phyloP scores from a whole-genome alignment of 2,888 invertebrate genomes.

The Melolontha melolontha region DNA sequence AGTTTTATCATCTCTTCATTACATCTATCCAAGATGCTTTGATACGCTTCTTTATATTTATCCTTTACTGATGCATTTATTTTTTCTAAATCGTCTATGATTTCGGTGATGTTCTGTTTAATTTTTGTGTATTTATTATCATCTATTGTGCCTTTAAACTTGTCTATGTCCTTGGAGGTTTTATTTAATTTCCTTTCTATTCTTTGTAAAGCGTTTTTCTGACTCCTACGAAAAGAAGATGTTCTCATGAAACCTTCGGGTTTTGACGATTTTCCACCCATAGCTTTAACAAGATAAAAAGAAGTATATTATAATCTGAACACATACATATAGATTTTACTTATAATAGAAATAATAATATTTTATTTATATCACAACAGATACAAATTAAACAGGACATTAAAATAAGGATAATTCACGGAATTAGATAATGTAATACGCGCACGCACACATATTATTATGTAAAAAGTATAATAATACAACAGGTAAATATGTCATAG shows the following conservation, averaged over 20 bases:
- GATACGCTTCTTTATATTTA: constrained; percentile 41
- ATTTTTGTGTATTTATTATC: constrained; percentile 39
- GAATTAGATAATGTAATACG: too few species aligned
- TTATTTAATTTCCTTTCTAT: constrained; percentile 39
- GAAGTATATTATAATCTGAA: not conserved
- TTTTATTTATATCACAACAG: too few species aligned
- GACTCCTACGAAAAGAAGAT: constrained; percentile 40
- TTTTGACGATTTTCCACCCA: constrained; percentile 44
- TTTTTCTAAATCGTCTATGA: constrained; percentile 40
- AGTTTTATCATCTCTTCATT: constrained; percentile 36
- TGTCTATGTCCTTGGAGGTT: constrained; percentile 38
- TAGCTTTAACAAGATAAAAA: constrained; percentile 13
- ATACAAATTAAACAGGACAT: too few species aligned
- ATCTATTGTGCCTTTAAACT: constrained; percentile 40
- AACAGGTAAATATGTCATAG: too few species aligned
- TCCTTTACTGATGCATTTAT: constrained; percentile 39
- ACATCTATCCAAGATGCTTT: constrained; percentile 40
- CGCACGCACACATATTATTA: too few species aligned
- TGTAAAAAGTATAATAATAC: too few species aligned
- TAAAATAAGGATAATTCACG: too few species aligned
- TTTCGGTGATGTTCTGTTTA: constrained; percentile 37
- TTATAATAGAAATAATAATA: too few species aligned
- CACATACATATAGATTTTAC: not conserved
- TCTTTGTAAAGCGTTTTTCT: constrained; percentile 37
- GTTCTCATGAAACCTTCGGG: constrained; percentile 28